Evolutionary conservation across 2,113 vertebrate species (phyloP).

Genomic region (Synchiropus splendidus): DNA sequence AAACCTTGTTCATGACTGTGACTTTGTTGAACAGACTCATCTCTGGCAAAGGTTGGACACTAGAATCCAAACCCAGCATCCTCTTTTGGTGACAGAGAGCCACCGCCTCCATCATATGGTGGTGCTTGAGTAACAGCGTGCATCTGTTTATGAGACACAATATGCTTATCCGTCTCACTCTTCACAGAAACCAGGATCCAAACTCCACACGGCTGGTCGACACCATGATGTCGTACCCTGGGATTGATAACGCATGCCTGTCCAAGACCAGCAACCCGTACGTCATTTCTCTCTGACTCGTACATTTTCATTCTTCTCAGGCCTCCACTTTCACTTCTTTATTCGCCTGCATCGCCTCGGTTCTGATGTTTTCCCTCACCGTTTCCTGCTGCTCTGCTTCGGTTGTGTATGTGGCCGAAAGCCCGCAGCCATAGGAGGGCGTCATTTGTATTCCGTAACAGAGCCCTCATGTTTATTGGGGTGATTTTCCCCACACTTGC

Average conservation of each 20-base stretch:
- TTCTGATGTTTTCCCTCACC: conserved; percentile 13
- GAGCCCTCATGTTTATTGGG: conserved; percentile 51
- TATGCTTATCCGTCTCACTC: neutral
- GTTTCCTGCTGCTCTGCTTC: conserved; percentile 24
- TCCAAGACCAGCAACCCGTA: conserved; percentile 42
- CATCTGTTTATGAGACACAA: no score
- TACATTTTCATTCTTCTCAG: conserved; percentile 29
- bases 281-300: conserved; percentile 21
- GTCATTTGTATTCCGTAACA: conserved; percentile 64
- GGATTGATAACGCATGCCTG: conserved; percentile 78
- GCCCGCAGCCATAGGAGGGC: conserved; percentile 34
- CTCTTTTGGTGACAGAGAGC: no score
- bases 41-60: no score
- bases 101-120: no score
- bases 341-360: conserved; percentile 8
- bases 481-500: conserved; percentile 45
- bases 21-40: no score
- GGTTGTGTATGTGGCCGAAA: conserved; percentile 30
- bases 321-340: conserved; percentile 12
- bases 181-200: conserved; percentile 74
- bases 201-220: conserved; percentile 66
- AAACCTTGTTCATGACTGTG: no score
- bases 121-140: no score
- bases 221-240: conserved; percentile 79
- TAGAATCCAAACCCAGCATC: no score